Base-by-base conservation (phyloP, 2,888 invertebrate genomes). In the Pyrocoelia pectoralis region DNA sequence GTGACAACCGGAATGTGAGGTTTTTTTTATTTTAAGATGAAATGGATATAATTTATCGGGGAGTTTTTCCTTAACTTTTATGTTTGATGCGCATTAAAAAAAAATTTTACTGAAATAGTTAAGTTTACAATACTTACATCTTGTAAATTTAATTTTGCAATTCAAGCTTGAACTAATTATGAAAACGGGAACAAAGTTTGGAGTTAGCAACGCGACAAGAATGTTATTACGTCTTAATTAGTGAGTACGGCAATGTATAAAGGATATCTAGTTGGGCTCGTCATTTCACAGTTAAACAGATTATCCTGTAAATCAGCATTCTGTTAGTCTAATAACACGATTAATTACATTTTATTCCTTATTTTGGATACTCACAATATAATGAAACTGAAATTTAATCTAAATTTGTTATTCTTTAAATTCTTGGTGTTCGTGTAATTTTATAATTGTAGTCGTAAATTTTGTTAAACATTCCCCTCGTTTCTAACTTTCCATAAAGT, bases 31-130 rank as follows among this genome's bases (percentile, higher is more conserved):
- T 41, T 61, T 57, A 48, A 60, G 56, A 54, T 53, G 58, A 63
- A 66, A 56, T 59, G 56, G 58, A 56, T 49, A 59, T 56, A 24
- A 24, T 66, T 64, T 66, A 53, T 66, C 59, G n/a, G n/a, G n/a
- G n/a, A 54, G 48, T 63, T 63, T 18, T 5, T 6, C 17, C 15
- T 8, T 17, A 17, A 10, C 15, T 10, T 18, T 56, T 46, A 49
- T 4, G 14, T 46, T 2, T 46, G 8, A 6, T 46, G n/a, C 18
- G 18, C 12, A 46, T 15, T n/a, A n/a, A 33, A 2, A 33, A 33
- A n/a, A 33, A 33, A 33, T n/a, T 3, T 33, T n/a, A n/a, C 2
- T 33, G n/a, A 33, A n/a, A 33, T 33, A 33, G 33, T 33, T 33
- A n/a, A 33, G 33, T 33, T 33, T 33, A 33, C 33, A 33, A 33